Conservation (phyloP, 2,888 invertebrate genomes). For the Nomada ferruginata region DNA sequence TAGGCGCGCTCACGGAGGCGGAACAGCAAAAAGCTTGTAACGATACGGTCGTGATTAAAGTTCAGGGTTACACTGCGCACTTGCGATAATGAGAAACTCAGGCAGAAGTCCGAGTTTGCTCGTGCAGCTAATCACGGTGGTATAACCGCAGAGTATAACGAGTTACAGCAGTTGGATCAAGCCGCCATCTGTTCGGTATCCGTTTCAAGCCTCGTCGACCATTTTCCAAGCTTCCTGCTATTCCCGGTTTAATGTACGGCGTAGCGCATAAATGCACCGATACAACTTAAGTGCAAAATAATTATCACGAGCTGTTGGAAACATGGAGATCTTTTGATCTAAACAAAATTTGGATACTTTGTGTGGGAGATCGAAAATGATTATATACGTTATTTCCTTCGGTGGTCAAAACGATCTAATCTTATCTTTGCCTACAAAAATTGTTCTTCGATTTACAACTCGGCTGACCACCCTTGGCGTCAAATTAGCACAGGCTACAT, state of each 20-base stretch:
- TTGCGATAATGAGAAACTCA: constrained; percentile 60
- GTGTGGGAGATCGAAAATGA: not conserved
- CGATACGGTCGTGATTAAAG: constrained; percentile 38
- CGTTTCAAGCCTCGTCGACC: constrained; percentile 45
- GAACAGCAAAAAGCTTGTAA: constrained; percentile 17
- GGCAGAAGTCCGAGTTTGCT: constrained; percentile 54
- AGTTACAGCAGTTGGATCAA: constrained; percentile 57
- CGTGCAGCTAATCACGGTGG: constrained; percentile 64
- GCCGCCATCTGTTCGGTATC: constrained; percentile 51
- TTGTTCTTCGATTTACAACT: not conserved
- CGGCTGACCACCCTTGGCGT: constrained; percentile 66
- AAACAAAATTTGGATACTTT: not conserved
- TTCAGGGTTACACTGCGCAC: constrained; percentile 56
- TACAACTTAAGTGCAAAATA: not conserved
- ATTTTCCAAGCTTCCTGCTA: constrained; percentile 50
- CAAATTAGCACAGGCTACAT: constrained; percentile 78
- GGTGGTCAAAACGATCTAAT: too few species aligned
- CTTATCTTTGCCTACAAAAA: not conserved
- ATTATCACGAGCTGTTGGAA: too few species aligned
- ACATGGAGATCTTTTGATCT: too few species aligned
- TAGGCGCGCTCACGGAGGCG: not conserved
- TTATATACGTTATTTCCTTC: too few species aligned
- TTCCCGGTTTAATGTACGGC: constrained; percentile 29
- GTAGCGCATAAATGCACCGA: constrained; percentile 15
- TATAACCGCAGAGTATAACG: constrained; percentile 57